A percentile compares a stretch with the other conserved stretches of the same genome.
These are phyloP conservation scores for Gastrophysa polygoni DNA, from an alignment of 2,888 invertebrate species.

Conservation along the genomic window DNA sequence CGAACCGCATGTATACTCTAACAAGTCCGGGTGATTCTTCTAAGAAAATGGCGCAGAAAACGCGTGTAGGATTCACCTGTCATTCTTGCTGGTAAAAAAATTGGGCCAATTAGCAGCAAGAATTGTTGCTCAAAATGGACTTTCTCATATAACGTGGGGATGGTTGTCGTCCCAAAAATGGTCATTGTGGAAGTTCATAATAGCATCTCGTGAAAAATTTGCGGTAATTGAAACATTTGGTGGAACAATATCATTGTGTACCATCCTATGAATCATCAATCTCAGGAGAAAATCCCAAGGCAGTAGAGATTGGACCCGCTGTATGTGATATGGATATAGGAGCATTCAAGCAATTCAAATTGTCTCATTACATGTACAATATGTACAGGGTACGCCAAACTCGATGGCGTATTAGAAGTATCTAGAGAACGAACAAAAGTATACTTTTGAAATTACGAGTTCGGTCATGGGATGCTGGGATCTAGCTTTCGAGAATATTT, in stretches of 20 bases:
- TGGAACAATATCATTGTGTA: too few relatives aligned
- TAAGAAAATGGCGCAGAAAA: constrained; percentile 30
- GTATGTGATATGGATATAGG: constrained; percentile 23
- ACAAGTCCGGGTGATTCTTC: constrained; percentile 18
- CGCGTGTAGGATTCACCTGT: constrained; percentile 26
- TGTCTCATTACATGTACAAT: too few relatives aligned
- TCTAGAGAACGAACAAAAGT: too few relatives aligned
- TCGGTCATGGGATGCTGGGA: too few relatives aligned
- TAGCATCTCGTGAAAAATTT: constrained; percentile 29
- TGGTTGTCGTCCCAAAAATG: constrained; percentile 32
- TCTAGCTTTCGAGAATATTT: too few relatives aligned
- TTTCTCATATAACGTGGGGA: constrained; percentile 30
- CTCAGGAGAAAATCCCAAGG: constrained; percentile 19
- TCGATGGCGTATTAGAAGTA: too few relatives aligned
- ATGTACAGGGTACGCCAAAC: too few relatives aligned
- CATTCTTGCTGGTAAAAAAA: constrained; percentile 30
- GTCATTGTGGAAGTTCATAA: constrained; percentile 32
- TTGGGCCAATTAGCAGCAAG: constrained; percentile 32
- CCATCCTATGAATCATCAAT: constrained; percentile 6
- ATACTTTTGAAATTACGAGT: too few relatives aligned
- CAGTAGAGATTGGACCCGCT: constrained; percentile 22
- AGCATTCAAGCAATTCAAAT: too few relatives aligned
- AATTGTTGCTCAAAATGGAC: constrained; percentile 31
- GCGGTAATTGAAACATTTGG: constrained; percentile 14
- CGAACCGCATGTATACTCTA: constrained; percentile 26